Percentiles rank a stretch among this genome's conserved stretches.
phyloP scores from a whole-genome alignment of 2,113 vertebrate genomes.

The Acrocephalus arundinaceus region DNA sequence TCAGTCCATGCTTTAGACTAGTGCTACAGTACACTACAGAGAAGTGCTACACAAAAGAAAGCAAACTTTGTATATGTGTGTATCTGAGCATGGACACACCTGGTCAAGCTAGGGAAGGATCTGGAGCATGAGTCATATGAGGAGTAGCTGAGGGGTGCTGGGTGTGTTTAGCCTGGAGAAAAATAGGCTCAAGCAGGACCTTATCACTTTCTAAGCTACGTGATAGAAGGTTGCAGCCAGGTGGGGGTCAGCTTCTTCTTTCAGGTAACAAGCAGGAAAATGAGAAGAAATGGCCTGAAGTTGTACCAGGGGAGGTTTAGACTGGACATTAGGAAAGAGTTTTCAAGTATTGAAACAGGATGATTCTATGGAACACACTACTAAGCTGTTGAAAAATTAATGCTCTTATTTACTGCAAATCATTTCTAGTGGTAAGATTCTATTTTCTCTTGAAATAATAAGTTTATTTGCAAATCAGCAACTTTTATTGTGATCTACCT shows the following conservation, averaged over 20 bases:
- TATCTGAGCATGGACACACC: too few relatives aligned
- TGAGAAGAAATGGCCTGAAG: neutral
- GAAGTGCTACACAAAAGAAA: neutral
- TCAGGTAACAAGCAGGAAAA: neutral
- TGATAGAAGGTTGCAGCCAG: neutral
- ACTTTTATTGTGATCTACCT: neutral
- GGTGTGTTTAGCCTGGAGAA: neutral
- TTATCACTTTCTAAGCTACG: neutral
- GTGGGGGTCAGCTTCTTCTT: neutral
- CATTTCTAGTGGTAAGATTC: neutral
- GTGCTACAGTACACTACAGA: neutral
- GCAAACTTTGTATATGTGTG: fast-evolving
- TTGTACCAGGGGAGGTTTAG: neutral
- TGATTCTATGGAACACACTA: neutral
- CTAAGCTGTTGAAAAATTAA: neutral
- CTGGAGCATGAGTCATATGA: neutral
- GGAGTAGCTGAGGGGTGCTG: neutral
- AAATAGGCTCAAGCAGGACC: neutral
- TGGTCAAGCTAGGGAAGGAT: neutral
- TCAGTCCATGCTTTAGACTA: neutral
- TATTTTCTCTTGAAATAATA: neutral
- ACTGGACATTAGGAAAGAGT: neutral
- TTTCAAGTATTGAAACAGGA: neutral
- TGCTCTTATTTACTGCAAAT: neutral
- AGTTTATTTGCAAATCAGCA: neutral